phyloP scores from a whole-genome alignment of 1,140 invertebrate genomes.

The Pseudomyrmex concolor region DNA sequence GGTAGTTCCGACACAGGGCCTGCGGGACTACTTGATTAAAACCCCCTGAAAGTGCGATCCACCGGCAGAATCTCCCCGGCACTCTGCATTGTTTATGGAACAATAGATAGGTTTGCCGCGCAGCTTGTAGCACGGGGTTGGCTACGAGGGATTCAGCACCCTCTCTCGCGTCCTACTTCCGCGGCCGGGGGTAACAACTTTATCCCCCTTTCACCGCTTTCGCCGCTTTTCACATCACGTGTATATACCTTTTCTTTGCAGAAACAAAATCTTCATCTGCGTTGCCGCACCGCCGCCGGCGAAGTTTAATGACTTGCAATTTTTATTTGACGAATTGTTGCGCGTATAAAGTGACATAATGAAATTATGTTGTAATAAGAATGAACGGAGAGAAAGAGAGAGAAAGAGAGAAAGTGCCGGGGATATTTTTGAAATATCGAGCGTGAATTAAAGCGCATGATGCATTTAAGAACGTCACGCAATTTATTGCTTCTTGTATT shows the following conservation, averaged over 20 bases:
- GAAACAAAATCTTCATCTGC: slow-evolving; percentile 28
- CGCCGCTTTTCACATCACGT: slow-evolving; percentile 11
- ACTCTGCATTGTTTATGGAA: slow-evolving; percentile 74
- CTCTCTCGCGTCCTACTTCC: slow-evolving; percentile 10
- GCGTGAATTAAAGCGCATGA: slow-evolving; percentile 19
- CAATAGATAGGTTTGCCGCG: slow-evolving; percentile 74
- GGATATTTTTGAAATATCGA: not conserved
- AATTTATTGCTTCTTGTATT: slow-evolving; percentile 25
- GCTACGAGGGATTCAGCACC: slow-evolving; percentile 63
- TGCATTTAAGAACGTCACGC: slow-evolving; percentile 42
- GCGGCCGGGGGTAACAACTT: slow-evolving; percentile 50
- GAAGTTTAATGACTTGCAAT: slow-evolving; percentile 39
- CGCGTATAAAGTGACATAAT: not conserved
- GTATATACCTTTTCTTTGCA: slow-evolving; percentile 39
- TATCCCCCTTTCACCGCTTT: slow-evolving; percentile 60
- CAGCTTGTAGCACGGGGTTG: slow-evolving; percentile 47
- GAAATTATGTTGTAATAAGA: not conserved
- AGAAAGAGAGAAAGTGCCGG: not conserved
- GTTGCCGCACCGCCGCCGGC: not conserved
- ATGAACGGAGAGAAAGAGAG: not conserved
- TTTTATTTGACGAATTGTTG: not conserved
- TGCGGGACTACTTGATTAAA: slow-evolving; percentile 77
- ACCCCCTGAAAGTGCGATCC: slow-evolving; percentile 63
- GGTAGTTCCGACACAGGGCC: slow-evolving; percentile 57
- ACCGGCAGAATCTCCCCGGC: slow-evolving; percentile 61